Percentiles rank a stretch among this genome's conserved stretches.
These are phyloP conservation scores for Plotosus lineatus DNA, from an alignment of 2,113 vertebrate genomes.

Conservation along the genomic window DNA sequence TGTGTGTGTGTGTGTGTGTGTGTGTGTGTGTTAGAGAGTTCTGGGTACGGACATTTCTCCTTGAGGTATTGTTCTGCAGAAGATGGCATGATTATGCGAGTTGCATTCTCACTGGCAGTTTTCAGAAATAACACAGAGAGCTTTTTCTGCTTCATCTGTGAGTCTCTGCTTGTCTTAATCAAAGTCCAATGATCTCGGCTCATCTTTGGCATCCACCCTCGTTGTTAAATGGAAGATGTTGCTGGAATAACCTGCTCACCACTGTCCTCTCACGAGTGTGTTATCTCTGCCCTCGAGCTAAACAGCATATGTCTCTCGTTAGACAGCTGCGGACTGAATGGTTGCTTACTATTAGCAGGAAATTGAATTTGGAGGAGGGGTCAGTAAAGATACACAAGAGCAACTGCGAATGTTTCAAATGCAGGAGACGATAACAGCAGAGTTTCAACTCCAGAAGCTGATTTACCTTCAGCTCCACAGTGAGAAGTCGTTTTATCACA, in stretches of 20 bases:
- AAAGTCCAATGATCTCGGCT: conserved; percentile 50
- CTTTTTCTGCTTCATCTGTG: background rate
- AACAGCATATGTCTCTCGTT: conserved; percentile 51
- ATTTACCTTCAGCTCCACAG: background rate
- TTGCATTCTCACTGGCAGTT: conserved; percentile 27
- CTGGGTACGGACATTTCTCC: background rate
- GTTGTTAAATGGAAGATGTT: conserved; percentile 38
- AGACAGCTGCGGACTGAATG: conserved; percentile 20
- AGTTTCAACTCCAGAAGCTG: background rate
- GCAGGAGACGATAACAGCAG: background rate
- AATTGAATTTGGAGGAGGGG: conserved; percentile 54
- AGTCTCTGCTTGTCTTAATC: conserved; percentile 47
- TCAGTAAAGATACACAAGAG: conserved; percentile 31
- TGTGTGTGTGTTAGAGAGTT: conserved; percentile 12
- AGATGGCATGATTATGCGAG: conserved; percentile 19
- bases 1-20: conserved; percentile 8
- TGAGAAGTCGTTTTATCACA: background rate
- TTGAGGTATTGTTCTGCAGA: conserved; percentile 6
- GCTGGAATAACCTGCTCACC: conserved; percentile 37
- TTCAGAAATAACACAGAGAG: conserved; percentile 37
- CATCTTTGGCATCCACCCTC: conserved; percentile 5
- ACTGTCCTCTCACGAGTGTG: conserved; percentile 26
- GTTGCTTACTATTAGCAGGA: conserved; percentile 43
- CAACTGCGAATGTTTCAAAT: background rate
- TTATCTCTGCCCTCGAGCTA: conserved; percentile 40